Base-by-base conservation (phyloP, 37 sponge, comb jelly and placozoan genomes). In the Dysidea cf. avara region DNA sequence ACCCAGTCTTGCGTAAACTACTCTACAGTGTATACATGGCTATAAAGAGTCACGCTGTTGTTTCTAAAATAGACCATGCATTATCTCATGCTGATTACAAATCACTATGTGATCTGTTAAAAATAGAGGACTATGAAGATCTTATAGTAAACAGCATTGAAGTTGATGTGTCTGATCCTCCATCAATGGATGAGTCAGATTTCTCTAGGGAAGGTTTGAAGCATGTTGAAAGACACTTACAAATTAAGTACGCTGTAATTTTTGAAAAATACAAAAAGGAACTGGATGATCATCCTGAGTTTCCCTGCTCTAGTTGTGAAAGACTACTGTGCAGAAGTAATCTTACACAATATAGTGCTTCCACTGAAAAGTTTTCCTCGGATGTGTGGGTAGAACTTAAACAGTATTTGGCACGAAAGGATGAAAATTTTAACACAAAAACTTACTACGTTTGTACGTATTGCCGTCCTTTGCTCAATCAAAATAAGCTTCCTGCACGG, bases 251-350 rank as follows among this genome's bases (percentile, higher is more conserved):
- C 43, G 76, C 76, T 33, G 47, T 25, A 11, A 13, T 75, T 39
- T 62, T 75, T 30, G 28, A 29, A 26, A 18, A 61, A 46, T 24
- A 51, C 26, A 49, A 75, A 49, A 63, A 64, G 53, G 35, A 30
- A 3, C 11, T 64, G 50, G 31, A 1, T 24, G 76, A 75, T 75
- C 64, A 60, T 33, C 76, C 76, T 47, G 76, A 75, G 53, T 62
- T 40, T 62, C 50, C 64, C 32, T 77, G 78, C 37, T 77, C 68
- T 26, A 56, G 78, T 39, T 77, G 78, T 77, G 78, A 77, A 46
- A 24, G 68, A 14, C 37, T 77, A 26, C 68, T 32, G 4, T 48
- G 21, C 48, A 32, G 70, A 35, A 79, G 56, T 36, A 17, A 30
- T 25, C 66, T 77, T 28, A 69, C 75, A 13, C 39, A 30, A 20